Percentiles rank a stretch among this genome's conserved stretches.
Conservation (phyloP, 2,113 vertebrate species). For the Speoplatyrhinus poulsoni region DNA sequence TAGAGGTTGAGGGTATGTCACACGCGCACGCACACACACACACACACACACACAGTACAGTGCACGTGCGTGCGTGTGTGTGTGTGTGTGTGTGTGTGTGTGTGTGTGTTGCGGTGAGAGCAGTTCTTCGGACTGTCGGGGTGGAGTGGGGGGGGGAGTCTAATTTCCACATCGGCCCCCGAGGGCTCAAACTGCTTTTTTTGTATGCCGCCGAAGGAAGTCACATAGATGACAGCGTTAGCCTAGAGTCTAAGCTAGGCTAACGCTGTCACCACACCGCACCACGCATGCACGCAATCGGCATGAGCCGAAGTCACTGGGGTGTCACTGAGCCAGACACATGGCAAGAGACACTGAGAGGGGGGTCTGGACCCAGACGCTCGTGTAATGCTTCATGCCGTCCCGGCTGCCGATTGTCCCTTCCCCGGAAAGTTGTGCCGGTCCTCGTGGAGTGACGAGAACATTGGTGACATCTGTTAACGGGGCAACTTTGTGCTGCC, state of each 20-base stretch:
- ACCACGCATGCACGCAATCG: constrained; percentile 28
- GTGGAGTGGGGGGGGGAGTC: not conserved
- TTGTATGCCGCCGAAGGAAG: constrained; percentile 23
- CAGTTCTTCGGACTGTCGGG: not conserved
- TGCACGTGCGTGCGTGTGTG: not conserved
- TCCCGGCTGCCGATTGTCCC: constrained; percentile 33
- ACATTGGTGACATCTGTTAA: constrained; percentile 22
- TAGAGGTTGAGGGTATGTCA: not conserved
- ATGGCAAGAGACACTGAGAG: constrained; percentile 23
- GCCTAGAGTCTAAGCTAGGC: not conserved
- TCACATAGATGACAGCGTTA: constrained; percentile 18
- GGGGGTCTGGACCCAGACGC: constrained; percentile 37
- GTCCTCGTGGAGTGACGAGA: not conserved
- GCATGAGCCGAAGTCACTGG: constrained; percentile 48
- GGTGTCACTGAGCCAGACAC: constrained; percentile 58
- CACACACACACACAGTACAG: not conserved
- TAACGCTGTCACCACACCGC: constrained; percentile 11
- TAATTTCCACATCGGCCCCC: not conserved
- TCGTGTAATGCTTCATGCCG: constrained; percentile 35
- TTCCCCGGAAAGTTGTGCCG: not conserved
- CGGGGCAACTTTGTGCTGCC: constrained; percentile 18
- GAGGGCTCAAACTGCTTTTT: not conserved
- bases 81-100: no score
- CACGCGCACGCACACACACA: not conserved
- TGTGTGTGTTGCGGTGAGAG: not conserved